phyloP scores from a whole-genome alignment of 2,797 vertebrate species.

The Hydrocynus forskahlii region DNA sequence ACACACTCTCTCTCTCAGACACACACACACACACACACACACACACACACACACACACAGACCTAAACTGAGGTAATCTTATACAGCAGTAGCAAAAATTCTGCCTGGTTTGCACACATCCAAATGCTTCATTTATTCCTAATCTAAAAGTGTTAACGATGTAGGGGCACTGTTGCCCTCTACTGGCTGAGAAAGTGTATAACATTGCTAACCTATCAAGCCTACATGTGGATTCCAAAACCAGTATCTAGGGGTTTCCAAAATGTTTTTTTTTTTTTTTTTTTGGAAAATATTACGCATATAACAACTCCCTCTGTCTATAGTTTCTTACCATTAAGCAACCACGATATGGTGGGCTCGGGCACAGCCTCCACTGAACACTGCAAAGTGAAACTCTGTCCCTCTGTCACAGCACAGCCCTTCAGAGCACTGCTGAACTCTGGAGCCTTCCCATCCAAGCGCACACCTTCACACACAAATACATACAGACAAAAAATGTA shows the following conservation, averaged over 20 bases:
- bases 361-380: constrained; percentile 79
- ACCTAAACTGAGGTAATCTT: too few relatives aligned
- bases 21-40: neutral
- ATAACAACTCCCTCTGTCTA: neutral
- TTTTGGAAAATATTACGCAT: too few relatives aligned
- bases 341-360: constrained; percentile 79
- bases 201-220: neutral
- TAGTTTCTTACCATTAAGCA: constrained; percentile 82
- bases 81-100: neutral
- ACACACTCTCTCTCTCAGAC: neutral
- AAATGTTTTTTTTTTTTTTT: neutral
- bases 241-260: neutral
- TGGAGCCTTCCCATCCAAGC: constrained; percentile 67
- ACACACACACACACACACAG: too few relatives aligned
- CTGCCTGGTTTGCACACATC: neutral
- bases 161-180: constrained; percentile 34
- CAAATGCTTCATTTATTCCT: neutral
- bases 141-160: neutral
- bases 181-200: constrained; percentile 37
- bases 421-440: constrained; percentile 77
- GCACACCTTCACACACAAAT: constrained; percentile 10
- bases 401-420: constrained; percentile 77
- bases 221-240: neutral
- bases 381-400: constrained; percentile 81
- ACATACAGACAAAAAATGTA: neutral